These are phyloP conservation scores for Odontomyia ornata DNA, from an alignment of 2,888 invertebrate genomes.

Conservation along the genomic window DNA sequence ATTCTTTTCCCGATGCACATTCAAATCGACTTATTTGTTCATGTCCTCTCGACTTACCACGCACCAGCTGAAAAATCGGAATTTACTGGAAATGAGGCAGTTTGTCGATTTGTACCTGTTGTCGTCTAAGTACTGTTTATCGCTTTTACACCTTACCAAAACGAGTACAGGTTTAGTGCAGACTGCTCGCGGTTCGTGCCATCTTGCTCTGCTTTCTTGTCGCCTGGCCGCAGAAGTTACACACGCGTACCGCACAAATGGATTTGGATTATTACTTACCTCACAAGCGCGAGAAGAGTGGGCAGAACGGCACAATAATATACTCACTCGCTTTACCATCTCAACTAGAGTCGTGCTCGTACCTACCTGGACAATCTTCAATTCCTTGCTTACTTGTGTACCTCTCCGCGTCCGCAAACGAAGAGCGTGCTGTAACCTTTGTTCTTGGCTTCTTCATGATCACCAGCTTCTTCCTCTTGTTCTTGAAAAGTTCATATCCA, in stretches of 20 bases:
- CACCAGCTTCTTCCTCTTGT: not conserved
- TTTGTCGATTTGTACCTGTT: constrained; percentile 40
- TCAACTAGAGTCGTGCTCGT: not conserved
- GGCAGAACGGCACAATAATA: not conserved
- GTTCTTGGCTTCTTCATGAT: constrained; percentile 16
- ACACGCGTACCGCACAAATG: constrained; percentile 25
- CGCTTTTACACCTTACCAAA: constrained; percentile 29
- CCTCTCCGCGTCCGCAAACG: not conserved
- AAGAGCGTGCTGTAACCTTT: constrained; percentile 10
- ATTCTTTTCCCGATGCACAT: not conserved
- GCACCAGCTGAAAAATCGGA: not conserved
- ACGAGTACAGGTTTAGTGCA: constrained; percentile 14
- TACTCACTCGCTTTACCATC: too few species aligned
- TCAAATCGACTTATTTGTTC: not conserved
- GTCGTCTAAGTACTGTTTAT: constrained; percentile 38
- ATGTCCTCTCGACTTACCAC: not conserved
- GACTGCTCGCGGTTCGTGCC: not conserved
- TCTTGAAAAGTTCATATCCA: not conserved
- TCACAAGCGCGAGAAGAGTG: not conserved
- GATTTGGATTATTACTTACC: not conserved
- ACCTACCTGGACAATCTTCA: not conserved
- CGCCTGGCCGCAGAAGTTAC: not conserved
- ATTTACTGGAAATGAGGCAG: constrained; percentile 1
- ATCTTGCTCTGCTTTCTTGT: constrained; percentile 31
- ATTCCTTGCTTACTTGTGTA: not conserved